Conservation (phyloP, 2,888 invertebrate genomes). For the Diarsia dahlii region DNA sequence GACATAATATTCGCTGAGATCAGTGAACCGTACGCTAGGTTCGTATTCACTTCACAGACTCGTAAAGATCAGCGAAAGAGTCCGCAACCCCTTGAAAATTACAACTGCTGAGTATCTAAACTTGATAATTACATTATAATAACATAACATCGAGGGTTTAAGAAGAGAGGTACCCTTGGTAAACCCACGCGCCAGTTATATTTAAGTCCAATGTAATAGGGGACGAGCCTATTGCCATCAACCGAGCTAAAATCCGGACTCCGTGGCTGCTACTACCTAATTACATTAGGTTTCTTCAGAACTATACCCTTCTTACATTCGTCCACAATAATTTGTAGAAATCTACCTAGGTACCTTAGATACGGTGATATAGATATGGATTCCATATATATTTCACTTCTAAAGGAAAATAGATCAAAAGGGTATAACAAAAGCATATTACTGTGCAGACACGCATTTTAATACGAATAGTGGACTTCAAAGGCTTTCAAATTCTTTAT, state of each 20-base stretch:
- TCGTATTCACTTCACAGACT: constrained; percentile 32
- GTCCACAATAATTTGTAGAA: neutral
- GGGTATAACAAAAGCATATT: constrained; percentile 26
- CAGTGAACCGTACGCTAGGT: constrained; percentile 37
- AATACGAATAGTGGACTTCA: constrained; percentile 38
- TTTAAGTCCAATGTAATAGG: no score
- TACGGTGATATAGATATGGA: neutral
- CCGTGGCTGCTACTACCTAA: neutral
- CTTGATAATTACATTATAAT: no score
- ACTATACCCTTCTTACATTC: neutral
- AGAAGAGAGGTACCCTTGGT: no score
- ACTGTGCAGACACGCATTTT: constrained; percentile 12
- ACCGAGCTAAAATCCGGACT: no score
- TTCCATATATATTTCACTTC: constrained; percentile 25
- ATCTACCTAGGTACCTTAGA: neutral
- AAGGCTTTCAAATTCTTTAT: constrained; percentile 17
- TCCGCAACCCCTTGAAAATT: constrained; percentile 5
- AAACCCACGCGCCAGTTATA: no score
- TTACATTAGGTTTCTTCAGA: neutral
- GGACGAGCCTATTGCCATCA: no score
- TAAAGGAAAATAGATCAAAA: constrained; percentile 37
- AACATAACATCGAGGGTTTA: no score
- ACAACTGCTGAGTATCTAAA: neutral
- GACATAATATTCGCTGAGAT: constrained; percentile 22
- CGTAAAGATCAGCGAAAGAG: constrained; percentile 31